These are phyloP conservation scores for Seira sanloemensis DNA, from an alignment of 2,888 invertebrate species.

Conservation along the genomic window DNA sequence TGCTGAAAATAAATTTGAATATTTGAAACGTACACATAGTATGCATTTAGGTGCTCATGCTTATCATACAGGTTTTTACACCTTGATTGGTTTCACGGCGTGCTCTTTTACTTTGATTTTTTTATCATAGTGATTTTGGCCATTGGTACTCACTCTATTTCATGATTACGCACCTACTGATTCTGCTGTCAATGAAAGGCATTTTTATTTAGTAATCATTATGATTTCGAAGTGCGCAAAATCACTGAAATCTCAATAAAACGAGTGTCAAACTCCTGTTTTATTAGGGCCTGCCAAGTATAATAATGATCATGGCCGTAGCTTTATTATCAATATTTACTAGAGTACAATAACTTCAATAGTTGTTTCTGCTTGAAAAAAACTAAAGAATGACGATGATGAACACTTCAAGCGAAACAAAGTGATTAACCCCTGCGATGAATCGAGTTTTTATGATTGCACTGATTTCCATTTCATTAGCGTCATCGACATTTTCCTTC, in stretches of 20 bases:
- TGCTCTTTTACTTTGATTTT: background rate
- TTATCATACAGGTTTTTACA: conserved; percentile 1
- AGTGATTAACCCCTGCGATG: no score
- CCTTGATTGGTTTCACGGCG: background rate
- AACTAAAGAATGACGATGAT: no score
- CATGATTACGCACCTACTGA: background rate
- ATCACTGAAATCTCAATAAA: conserved; percentile 14
- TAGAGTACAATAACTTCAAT: background rate
- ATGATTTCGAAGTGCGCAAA: background rate
- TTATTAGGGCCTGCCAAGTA: background rate
- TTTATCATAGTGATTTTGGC: background rate
- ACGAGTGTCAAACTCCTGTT: conserved; percentile 6
- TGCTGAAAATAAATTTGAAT: no score
- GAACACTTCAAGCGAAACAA: no score
- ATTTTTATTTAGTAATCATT: conserved; percentile 9
- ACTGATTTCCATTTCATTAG: conserved; percentile 13
- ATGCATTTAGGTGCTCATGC: no score
- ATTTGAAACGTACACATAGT: no score
- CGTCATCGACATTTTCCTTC: no score
- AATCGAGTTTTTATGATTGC: no score
- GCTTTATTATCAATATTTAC: background rate
- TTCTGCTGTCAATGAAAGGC: background rate
- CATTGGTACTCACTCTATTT: background rate
- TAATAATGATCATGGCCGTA: background rate
- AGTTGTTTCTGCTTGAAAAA: no score